Evolutionary conservation across 2,888 invertebrate species (phyloP), one percentile per base, ranked within the genome.

Genomic region (Himalopsyche japonica): DNA sequence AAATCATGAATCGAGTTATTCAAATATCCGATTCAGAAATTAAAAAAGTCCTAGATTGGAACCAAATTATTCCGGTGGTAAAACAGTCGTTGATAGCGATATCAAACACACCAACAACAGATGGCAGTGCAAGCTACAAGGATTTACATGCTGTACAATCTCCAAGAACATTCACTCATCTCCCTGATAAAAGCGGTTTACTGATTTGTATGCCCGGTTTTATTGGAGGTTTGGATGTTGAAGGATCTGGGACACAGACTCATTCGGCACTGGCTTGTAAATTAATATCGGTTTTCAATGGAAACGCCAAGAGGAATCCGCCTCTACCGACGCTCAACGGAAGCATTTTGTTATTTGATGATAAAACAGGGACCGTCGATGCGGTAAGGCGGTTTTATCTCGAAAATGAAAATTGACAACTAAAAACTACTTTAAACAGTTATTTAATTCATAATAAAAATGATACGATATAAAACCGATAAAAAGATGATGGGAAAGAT

Each of bases 171-270:
- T 84, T 89, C 6, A 91, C 90, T 0, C 48, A 86, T 8, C 84
- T 88, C 3, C 85, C 88, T 37, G 87, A 88, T 10, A 76, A 48
- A 30, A 82, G 84, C 57, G 88, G 89, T 78, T 86, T 89, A 18
- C 48, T 91, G 27, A 86, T 91, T 0, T 89, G 90, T n/a, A 92
- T 92, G 92, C 92, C 92, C 1, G 92, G 91, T 32, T 92, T 88
- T 87, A 89, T 92, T 64, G 83, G 84, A 80, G 87, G 86, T 57
- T 83, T 87, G 78, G 80, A 83, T 48, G 70, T 87, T 20, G 80
- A 80, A 12, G 43, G 43, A 18, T 12, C 48, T 0, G 89, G 34
- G 76, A 27, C 76, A 7, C 30, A 24, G 37, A 49, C 24, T 3
- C 77, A 83, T 79, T 82, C 43, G 1, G 90, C 90, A 0, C 85